These are phyloP conservation scores for Panthera leo DNA, from an alignment of 2,113 vertebrate species.

Conservation along the genomic window DNA sequence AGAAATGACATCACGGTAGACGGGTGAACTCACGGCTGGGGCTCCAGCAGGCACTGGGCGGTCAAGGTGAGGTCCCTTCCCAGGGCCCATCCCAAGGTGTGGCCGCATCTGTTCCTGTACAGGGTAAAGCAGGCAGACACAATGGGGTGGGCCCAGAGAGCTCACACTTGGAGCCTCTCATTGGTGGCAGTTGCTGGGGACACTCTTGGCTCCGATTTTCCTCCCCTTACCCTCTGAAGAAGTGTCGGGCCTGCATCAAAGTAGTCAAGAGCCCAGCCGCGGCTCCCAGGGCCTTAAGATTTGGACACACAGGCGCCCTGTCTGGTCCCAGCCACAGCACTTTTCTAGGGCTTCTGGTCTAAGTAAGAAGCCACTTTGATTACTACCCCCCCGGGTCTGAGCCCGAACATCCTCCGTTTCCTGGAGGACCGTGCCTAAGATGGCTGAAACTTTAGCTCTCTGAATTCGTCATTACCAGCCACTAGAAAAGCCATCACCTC, in stretches of 20 bases:
- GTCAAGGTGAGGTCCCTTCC: background rate
- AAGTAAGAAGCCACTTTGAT: background rate
- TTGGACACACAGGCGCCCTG: background rate
- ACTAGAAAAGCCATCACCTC: background rate
- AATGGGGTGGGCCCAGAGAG: no score
- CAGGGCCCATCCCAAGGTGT: no score
- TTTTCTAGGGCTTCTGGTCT: background rate
- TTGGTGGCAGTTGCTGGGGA: no score
- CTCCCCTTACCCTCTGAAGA: background rate
- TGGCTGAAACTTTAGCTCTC: background rate
- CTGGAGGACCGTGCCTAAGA: background rate
- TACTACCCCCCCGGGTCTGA: background rate
- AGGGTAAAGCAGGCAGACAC: rapidly evolving
- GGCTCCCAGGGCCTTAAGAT: background rate
- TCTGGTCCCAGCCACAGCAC: rapidly evolving
- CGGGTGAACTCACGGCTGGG: no score
- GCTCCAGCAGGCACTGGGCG: rapidly evolving
- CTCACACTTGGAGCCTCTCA: background rate
- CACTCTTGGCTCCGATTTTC: background rate
- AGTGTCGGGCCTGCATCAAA: rapidly evolving
- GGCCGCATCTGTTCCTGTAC: rapidly evolving
- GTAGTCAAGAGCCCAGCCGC: background rate
- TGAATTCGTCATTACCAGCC: background rate
- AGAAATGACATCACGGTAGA: background rate
- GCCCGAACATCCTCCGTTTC: background rate